Evolutionary conservation across 2,113 vertebrate species (phyloP).

Genomic region (Grammomys surdaster): DNA sequence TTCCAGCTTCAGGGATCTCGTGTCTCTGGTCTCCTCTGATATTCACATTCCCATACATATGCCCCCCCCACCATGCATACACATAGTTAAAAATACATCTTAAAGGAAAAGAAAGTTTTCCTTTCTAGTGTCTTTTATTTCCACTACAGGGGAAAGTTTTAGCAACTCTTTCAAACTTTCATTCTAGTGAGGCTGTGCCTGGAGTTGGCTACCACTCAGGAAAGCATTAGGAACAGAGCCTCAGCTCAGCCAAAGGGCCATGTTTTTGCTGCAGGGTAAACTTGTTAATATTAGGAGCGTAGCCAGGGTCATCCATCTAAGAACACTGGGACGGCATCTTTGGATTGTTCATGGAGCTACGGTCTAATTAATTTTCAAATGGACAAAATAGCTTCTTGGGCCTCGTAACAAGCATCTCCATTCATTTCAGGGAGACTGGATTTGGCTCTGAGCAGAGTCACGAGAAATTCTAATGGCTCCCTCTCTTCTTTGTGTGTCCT

Average conservation of each 20-base stretch:
- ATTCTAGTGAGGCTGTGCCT: conserved; percentile 30
- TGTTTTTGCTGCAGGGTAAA: conserved; percentile 76
- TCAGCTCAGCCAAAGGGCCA: conserved; percentile 66
- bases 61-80: no score
- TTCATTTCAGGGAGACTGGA: conserved; percentile 76
- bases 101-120: neutral
- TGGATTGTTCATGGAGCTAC: conserved; percentile 69
- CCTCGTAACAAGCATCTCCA: conserved; percentile 77
- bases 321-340: conserved; percentile 61
- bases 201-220: conserved; percentile 57
- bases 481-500: conserved; percentile 76
- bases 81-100: neutral
- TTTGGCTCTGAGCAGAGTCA: conserved; percentile 78
- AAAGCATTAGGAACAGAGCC: conserved; percentile 59
- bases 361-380: conserved; percentile 83
- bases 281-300: conserved; percentile 79
- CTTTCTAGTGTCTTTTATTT: conserved; percentile 8
- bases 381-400: conserved; percentile 79
- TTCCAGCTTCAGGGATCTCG: neutral
- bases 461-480: conserved; percentile 79
- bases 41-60: neutral
- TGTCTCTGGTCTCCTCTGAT: neutral
- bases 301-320: conserved; percentile 77
- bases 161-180: neutral
- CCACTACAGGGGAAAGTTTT: conserved; percentile 21